Conservation (phyloP, 2,113 vertebrate genomes). For the Forbesichthys papilliferus region DNA sequence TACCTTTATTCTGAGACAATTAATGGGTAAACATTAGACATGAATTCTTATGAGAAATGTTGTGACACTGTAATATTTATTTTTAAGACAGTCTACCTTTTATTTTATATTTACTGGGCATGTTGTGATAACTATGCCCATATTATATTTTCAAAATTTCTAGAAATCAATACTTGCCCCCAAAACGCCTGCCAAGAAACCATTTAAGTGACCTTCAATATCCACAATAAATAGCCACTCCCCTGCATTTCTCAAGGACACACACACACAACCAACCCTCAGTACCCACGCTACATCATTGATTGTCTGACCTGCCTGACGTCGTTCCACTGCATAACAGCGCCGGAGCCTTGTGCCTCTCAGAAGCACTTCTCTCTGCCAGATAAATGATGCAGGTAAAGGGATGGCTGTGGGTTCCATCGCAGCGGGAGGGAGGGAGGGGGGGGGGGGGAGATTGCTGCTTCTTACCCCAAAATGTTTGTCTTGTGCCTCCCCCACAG, state of each 20-base stretch:
- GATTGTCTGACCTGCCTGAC: slow-evolving; percentile 59
- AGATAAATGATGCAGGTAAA: slow-evolving; percentile 72
- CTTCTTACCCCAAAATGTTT: slow-evolving; percentile 61
- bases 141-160: background rate
- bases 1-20: too few relatives aligned
- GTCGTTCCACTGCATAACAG: slow-evolving; percentile 53
- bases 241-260: too few relatives aligned
- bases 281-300: slow-evolving; percentile 46
- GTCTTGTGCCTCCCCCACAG: slow-evolving; percentile 44
- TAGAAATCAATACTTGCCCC: background rate
- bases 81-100: background rate
- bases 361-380: slow-evolving; percentile 50
- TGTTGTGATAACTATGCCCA: background rate
- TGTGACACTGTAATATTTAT: too few relatives aligned
- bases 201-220: slow-evolving; percentile 54
- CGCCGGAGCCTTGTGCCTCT: slow-evolving; percentile 31
- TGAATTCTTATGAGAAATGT: too few relatives aligned
- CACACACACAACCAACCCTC: slow-evolving; percentile 13
- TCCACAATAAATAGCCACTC: slow-evolving; percentile 45
- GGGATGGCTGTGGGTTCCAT: slow-evolving; percentile 53
- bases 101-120: background rate
- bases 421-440: slow-evolving; percentile 52
- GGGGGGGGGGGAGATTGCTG: slow-evolving; percentile 34
- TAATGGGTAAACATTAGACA: too few relatives aligned
- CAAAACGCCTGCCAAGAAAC: slow-evolving; percentile 23